Conservation (phyloP, 2,113 vertebrate species). For the Rattus rattus region DNA sequence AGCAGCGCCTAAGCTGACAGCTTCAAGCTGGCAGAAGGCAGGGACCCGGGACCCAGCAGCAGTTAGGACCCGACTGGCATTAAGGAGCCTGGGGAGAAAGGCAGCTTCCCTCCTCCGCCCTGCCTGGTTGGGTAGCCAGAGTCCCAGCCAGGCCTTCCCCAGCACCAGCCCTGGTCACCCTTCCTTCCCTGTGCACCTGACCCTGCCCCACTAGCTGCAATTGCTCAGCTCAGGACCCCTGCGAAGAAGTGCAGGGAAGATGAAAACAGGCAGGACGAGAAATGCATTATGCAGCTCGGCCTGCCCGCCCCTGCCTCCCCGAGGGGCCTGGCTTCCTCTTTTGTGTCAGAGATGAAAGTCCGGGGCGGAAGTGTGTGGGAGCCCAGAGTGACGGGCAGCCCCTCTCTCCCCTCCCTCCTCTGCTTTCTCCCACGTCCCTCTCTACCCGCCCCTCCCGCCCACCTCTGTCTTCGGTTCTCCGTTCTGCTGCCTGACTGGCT, state of each 20-base stretch:
- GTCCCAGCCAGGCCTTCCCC: background rate
- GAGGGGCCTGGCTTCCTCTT: background rate
- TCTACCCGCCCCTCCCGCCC: background rate
- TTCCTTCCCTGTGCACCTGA: background rate
- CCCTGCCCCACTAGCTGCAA: accelerated
- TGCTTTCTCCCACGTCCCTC: background rate
- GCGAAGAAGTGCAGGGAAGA: background rate
- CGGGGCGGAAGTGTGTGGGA: background rate
- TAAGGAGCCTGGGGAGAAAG: accelerated
- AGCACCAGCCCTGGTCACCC: background rate
- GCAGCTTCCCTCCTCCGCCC: background rate
- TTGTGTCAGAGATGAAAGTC: constrained; percentile 70
- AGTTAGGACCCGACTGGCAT: background rate
- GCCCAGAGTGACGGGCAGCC: background rate
- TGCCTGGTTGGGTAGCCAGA: accelerated
- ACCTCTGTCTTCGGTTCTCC: too few relatives aligned
- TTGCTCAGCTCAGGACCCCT: background rate
- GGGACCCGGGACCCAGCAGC: background rate
- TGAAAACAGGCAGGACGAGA: constrained; percentile 54
- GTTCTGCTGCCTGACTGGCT: background rate
- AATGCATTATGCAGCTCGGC: constrained; percentile 45
- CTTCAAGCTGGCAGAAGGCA: background rate
- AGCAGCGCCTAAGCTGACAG: background rate
- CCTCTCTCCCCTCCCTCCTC: background rate
- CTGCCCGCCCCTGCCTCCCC: background rate